Conservation (phyloP, 2,888 invertebrate species). For the Pammene fasciana region DNA sequence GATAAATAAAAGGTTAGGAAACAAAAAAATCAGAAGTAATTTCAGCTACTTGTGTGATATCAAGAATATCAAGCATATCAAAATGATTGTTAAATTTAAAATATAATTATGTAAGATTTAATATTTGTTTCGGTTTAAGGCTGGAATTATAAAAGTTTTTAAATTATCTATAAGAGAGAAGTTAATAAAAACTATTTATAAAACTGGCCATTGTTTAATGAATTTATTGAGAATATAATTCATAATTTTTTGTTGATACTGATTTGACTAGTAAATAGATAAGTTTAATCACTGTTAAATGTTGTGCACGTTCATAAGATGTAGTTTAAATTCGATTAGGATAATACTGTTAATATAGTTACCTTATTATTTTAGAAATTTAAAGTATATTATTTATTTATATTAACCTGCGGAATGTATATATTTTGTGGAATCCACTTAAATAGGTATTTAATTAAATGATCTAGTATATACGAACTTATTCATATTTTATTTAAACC, state of each 20-base stretch:
- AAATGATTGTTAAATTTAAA: constrained; percentile 57
- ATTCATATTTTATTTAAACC: neutral
- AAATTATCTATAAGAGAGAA: neutral
- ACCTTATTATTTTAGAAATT: constrained; percentile 45
- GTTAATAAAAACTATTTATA: constrained; percentile 18
- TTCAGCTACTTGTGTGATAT: constrained; percentile 60
- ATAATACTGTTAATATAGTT: constrained; percentile 74
- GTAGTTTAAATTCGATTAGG: constrained; percentile 71
- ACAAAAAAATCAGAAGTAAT: constrained; percentile 40
- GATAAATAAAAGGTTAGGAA: constrained; percentile 31
- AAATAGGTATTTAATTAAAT: neutral
- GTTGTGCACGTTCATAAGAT: constrained; percentile 79
- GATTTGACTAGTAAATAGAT: constrained; percentile 69
- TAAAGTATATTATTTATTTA: constrained; percentile 18
- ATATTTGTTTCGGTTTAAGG: neutral
- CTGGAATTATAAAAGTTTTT: constrained; percentile 22
- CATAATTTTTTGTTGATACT: constrained; percentile 69
- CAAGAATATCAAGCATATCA: constrained; percentile 83
- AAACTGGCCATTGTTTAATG: too few species aligned
- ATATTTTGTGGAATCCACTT: constrained; percentile 10
- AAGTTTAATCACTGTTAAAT: constrained; percentile 83
- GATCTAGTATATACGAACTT: neutral
- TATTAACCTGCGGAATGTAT: constrained; percentile 6
- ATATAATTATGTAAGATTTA: constrained; percentile 12
- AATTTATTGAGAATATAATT: constrained; percentile 22